Evolutionary conservation across 2,888 invertebrate species (phyloP), one percentile per base, ranked within the genome.

Genomic region (Sarcophaga subvicina): DNA sequence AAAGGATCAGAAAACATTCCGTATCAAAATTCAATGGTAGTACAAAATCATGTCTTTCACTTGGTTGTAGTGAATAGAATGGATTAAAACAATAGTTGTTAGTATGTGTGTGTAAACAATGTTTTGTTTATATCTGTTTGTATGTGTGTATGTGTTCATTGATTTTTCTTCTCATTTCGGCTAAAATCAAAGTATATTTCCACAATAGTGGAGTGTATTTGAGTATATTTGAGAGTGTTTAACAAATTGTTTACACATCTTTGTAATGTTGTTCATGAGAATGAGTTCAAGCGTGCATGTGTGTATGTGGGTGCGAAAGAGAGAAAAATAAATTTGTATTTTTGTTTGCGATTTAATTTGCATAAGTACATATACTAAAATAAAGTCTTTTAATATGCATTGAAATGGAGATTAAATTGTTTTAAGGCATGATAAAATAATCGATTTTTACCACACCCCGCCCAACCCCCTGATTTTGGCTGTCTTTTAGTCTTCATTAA

Each of bases 311-410:
- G 63, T 76, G 45, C 70, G 69, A 70, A 4, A 25, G 5, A 4
- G 12, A 47, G 20, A 37, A 20, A 10, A 37, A 37, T 6, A 37
- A 37, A 37, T 10, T 10, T 20, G 70, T 60, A 47, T n/a, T 69
- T 79, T 59, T 73, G 62, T 72, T 81, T 45, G 27, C 54, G 60
- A 71, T 85, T 82, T 83, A 82, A 87, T 87, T 82, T 85, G 69
- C 81, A 80, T 85, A 87, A 82, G 79, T 76, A 85, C 59, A 67
- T 67, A 79, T 62, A 76, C 20, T 62, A 60, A 77, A 75, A 67
- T 73, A 62, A 17, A 67, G 20, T 81, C 67, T 71, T 79, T 64
- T 49, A 76, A 59, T 84, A 75, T 79, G 78, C 62, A 81, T 81
- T 84, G 63, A 87, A 84, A 84, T 81, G 49, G n/a, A 25, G 14